These are phyloP conservation scores for Sapajus apella DNA, from an alignment of 2,113 vertebrate species.

Conservation along the genomic window DNA sequence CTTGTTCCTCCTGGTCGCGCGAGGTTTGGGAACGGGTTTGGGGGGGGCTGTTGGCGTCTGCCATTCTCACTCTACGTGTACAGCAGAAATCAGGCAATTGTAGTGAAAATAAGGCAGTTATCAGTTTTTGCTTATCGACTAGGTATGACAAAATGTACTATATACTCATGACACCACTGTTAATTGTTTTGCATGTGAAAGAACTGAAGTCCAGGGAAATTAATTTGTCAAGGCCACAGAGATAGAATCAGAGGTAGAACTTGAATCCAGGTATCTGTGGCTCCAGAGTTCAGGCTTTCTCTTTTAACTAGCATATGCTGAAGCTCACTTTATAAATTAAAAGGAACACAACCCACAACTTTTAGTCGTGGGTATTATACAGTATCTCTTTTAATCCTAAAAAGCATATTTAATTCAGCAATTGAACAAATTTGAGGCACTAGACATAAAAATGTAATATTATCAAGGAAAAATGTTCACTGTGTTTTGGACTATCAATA, in stretches of 20 bases:
- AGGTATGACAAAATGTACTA: neutral
- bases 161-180: neutral
- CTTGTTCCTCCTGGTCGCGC: conserved; percentile 87
- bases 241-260: neutral
- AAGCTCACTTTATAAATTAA: neutral
- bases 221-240: neutral
- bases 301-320: neutral
- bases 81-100: neutral
- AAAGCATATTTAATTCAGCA: neutral
- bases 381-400: neutral
- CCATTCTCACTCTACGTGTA: conserved; percentile 80
- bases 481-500: no score
- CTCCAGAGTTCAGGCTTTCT: neutral
- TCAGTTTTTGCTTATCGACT: neutral
- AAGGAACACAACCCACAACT: neutral
- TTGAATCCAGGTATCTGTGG: neutral
- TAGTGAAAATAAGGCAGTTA: neutral
- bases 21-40: conserved; percentile 79
- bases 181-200: neutral
- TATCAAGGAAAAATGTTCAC: neutral
- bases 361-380: neutral
- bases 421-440: neutral
- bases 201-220: neutral
- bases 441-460: neutral
- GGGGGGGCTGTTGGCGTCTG: conserved; percentile 82